phyloP scores from a whole-genome alignment of 2,797 vertebrate genomes.

The Molossus alvarezi region DNA sequence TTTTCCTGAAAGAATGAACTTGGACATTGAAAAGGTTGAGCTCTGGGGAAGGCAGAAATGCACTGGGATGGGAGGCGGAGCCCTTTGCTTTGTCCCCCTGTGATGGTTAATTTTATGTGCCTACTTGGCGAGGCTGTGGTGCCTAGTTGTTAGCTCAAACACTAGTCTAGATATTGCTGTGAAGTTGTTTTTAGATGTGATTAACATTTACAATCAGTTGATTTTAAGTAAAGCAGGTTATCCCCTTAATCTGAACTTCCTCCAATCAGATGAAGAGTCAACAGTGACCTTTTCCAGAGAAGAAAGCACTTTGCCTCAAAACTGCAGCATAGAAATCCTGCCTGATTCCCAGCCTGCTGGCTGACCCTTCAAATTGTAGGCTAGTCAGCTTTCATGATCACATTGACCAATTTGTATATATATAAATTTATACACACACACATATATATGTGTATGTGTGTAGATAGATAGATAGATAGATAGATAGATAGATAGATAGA shows the following conservation, averaged over 20 bases:
- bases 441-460: background rate
- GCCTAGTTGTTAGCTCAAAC: background rate
- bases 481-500: background rate
- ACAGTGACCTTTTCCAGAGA: background rate
- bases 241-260: background rate
- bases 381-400: background rate
- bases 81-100: background rate
- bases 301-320: background rate
- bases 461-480: background rate
- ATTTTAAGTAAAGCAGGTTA: background rate
- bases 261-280: background rate
- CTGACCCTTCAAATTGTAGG: background rate
- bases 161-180: background rate
- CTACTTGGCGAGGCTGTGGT: background rate
- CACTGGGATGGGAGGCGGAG: rapidly evolving
- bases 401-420: background rate
- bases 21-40: background rate
- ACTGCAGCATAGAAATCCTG: background rate
- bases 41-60: background rate
- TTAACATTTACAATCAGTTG: background rate
- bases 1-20: background rate
- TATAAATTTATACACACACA: too few species aligned
- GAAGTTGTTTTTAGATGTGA: background rate
- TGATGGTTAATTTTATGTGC: background rate
- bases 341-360: background rate